Base-by-base conservation (phyloP, 2,888 invertebrate genomes). In the Idaea biselata region DNA sequence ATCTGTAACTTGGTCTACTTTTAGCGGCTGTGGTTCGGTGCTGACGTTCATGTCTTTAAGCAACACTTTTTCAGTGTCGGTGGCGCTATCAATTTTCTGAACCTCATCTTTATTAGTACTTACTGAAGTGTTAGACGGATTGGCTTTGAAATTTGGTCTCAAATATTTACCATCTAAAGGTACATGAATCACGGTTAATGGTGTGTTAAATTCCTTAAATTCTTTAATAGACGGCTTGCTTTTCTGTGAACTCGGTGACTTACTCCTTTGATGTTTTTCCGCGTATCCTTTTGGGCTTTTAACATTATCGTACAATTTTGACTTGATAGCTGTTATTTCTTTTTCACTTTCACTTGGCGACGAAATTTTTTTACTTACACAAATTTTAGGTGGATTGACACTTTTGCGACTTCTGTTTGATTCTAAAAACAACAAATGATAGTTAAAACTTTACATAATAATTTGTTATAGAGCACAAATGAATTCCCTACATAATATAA, bases 151-250 rank as follows among this genome's bases (percentile, higher is more conserved):
- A 62, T 70, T 66, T 31, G 61, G 61, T 65, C 75, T 78, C 16
- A 67, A 62, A 66, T 62, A 68, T 55, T 78, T 80, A 6, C 77
- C 73, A 54, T 86, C 85, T 44, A 86, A 69, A 16, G 89, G 89
- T 4, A 89, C 86, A 68, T 76, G 81, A 72, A 88, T 86, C 17
- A 84, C 68, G 32, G 79, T 72, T 16, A 80, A 44, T 16, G 78
- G 75, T 84, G 14, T 66, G 68, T 69, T 77, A 81, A 79, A 71
- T 63, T 83, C 79, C 72, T 78, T 81, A 1, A 74, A 59, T 3
- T 25, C 25, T 25, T 25, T 25, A 54, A 79, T 61, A 44, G 70
- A 66, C 17, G 66, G 61, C 66, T 75, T 80, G 25, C 60, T 73
- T 69, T 72, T 79, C 55, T 70, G 64, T 25, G 68, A 62, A 25